phyloP scores from a whole-genome alignment of 23 tunicate species.

The Trididemnum miniatum region DNA sequence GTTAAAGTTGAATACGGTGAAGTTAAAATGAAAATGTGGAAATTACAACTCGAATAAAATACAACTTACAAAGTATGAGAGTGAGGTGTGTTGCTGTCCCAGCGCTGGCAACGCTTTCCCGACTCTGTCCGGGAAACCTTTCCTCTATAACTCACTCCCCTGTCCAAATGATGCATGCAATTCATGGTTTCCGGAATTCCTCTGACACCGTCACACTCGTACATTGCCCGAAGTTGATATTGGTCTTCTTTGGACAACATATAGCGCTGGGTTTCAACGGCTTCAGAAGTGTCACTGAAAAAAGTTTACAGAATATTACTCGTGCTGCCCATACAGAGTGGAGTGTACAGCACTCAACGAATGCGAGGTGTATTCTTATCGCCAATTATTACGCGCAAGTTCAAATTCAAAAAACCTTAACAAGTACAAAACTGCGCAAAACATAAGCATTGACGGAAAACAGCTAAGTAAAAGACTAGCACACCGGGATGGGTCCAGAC shows the following conservation, averaged over 20 bases:
- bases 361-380: too few relatives aligned
- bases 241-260: slow-evolving; percentile 23
- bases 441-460: too few relatives aligned
- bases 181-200: slow-evolving; percentile 20
- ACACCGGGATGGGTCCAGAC: too few relatives aligned
- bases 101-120: slow-evolving; percentile 24
- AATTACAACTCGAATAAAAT: background rate
- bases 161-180: slow-evolving; percentile 28
- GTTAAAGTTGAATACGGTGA: too few relatives aligned
- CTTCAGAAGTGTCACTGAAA: slow-evolving; percentile 1
- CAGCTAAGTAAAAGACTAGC: too few relatives aligned
- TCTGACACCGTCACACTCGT: background rate
- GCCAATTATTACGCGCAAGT: too few relatives aligned
- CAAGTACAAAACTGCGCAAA: too few relatives aligned
- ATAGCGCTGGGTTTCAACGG: background rate
- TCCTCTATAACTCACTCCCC: slow-evolving; percentile 31
- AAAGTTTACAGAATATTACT: too few relatives aligned
- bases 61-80: slow-evolving; percentile 15
- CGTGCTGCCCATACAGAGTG: too few relatives aligned
- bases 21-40: background rate
- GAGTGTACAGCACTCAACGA: too few relatives aligned
- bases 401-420: too few relatives aligned
- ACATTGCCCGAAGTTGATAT: slow-evolving; percentile 28
- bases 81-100: slow-evolving; percentile 21
- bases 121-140: background rate